Evolutionary conservation across 2,888 invertebrate genomes (phyloP), one percentile per base, ranked within the genome.

Genomic region (Mystacides longicornis): DNA sequence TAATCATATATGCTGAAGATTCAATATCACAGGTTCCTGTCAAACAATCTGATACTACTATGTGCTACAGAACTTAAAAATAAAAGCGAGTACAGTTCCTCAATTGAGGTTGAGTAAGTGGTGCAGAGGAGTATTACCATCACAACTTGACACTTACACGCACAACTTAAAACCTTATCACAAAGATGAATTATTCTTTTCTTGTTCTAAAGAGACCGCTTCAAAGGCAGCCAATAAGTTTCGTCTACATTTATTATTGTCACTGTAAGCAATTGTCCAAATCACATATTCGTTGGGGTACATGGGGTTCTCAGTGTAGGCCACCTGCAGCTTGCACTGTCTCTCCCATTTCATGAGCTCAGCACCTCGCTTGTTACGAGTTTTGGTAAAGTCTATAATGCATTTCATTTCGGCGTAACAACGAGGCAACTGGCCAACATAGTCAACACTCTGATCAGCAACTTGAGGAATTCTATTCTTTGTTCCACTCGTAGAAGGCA

Each of bases 251-350:
- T 78, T 81, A 63, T 75, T 77, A 61, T 81, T 81, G 64, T 79
- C 80, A 55, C 79, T 77, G 64, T 85, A 85, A 56, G 80, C 72
- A 61, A 85, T 74, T 57, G 75, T 70, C 73, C 82, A 81, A 63
- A 85, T 80, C 4, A 78, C 76, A 63, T 78, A 80, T 64, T 81
- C 80, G 19, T 78, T 78, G 54, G 73, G 64, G 65, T 77, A 76
- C 7, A 75, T 64, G 9, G 73, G 74, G 54, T 78, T 75, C 58
- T 75, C 74, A 0, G 78, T 79, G 67, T 82, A 85, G 23, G 81
- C 81, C 16, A 83, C 77, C 68, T 82, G 81, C 51, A 84, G 67
- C 65, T 81, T 83, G 65, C 82, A 82, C 48, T 80, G 80, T 54
- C 82, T 71, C 59, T 76, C 77, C 82, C 83, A 84, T 63, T 78